These are phyloP conservation scores for Vespertilio murinus DNA, from an alignment of 2,797 vertebrate species.

Conservation along the genomic window DNA sequence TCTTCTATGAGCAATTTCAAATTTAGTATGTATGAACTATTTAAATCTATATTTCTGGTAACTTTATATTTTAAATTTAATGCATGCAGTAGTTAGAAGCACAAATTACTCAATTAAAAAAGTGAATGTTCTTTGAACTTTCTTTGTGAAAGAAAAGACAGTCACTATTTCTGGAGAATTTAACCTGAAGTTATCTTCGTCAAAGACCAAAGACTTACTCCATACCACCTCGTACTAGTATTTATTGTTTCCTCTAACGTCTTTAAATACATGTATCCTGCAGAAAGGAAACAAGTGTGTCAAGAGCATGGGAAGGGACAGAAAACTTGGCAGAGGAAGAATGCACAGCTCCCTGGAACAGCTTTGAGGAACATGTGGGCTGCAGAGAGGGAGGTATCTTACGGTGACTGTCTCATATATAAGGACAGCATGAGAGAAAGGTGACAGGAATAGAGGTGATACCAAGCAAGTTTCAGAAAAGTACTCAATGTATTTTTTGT, in stretches of 20 bases:
- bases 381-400: constrained; percentile 61
- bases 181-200: constrained; percentile 56
- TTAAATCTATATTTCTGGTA: constrained; percentile 25
- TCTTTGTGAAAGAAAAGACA: constrained; percentile 36
- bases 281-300: constrained; percentile 49
- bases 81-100: background rate
- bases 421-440: constrained; percentile 74
- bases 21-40: background rate
- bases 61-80: constrained; percentile 52
- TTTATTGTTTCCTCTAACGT: constrained; percentile 42
- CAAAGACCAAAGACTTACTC: constrained; percentile 32
- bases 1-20: constrained; percentile 32
- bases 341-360: constrained; percentile 31
- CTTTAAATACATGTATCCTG: constrained; percentile 23
- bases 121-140: constrained; percentile 41
- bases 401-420: background rate
- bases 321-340: constrained; percentile 60
- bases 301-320: constrained; percentile 54
- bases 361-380: constrained; percentile 74
- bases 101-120: constrained; percentile 42
- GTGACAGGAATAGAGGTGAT: constrained; percentile 69
- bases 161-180: constrained; percentile 40
- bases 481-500: background rate
- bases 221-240: constrained; percentile 8
- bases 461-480: constrained; percentile 32